Conservation (phyloP, 2,113 vertebrate species). For the Panthera uncia region DNA sequence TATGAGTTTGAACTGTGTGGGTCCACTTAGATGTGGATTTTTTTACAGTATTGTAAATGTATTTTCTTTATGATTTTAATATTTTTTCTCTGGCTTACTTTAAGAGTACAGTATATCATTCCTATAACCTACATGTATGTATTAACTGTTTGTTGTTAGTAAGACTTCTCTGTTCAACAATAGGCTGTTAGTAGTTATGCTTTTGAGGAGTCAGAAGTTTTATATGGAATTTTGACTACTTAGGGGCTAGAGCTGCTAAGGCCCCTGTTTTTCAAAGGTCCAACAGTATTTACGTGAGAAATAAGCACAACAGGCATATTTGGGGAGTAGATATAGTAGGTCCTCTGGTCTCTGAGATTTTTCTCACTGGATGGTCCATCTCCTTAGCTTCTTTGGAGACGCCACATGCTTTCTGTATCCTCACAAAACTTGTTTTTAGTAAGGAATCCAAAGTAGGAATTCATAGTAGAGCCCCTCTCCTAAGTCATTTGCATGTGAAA, state of each 20-base stretch:
- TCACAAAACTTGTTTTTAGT: constrained; percentile 14
- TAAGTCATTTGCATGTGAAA: background rate
- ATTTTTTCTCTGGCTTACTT: background rate
- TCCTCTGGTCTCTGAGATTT: background rate
- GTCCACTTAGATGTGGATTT: background rate
- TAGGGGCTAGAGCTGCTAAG: background rate
- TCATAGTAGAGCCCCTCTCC: background rate
- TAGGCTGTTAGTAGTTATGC: background rate
- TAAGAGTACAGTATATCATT: background rate
- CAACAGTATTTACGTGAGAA: background rate
- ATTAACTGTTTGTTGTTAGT: background rate
- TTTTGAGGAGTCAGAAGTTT: background rate
- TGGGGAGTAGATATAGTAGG: background rate
- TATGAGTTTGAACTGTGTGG: background rate
- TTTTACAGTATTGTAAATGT: background rate
- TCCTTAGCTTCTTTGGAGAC: background rate
- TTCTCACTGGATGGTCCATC: background rate
- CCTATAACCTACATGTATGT: background rate
- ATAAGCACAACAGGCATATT: background rate
- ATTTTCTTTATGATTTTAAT: background rate
- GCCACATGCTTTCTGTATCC: background rate
- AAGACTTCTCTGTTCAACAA: background rate
- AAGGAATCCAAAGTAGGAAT: background rate
- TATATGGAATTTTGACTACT: background rate
- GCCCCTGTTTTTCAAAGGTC: background rate